phyloP scores from a whole-genome alignment of 2,797 vertebrate species.

The Selene dorsalis region DNA sequence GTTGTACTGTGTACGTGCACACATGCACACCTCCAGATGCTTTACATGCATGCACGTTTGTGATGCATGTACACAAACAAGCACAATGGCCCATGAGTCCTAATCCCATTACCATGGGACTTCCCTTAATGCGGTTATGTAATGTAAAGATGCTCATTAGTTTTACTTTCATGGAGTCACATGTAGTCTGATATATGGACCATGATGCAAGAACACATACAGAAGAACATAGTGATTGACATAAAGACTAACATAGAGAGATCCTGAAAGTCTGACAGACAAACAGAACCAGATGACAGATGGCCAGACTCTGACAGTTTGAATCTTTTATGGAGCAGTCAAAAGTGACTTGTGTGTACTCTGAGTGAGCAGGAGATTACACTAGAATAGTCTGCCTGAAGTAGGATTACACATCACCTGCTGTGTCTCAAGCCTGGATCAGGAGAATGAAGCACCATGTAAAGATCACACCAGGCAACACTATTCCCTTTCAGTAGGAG shows the following conservation, averaged over 20 bases:
- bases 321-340: constrained; percentile 66
- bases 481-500: constrained; percentile 51
- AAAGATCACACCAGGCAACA: constrained; percentile 52
- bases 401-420: constrained; percentile 77
- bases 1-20: not conserved
- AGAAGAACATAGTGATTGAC: constrained; percentile 29
- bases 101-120: constrained; percentile 56
- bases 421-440: constrained; percentile 71
- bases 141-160: constrained; percentile 53
- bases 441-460: constrained; percentile 57
- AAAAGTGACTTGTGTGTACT: constrained; percentile 73
- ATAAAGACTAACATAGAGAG: constrained; percentile 52
- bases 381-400: constrained; percentile 69
- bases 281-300: constrained; percentile 72
- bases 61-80: constrained; percentile 26
- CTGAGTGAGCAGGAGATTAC: constrained; percentile 72
- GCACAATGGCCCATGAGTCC: constrained; percentile 9
- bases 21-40: not conserved
- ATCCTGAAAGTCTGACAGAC: constrained; percentile 55
- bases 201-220: constrained; percentile 33
- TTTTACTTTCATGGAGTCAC: constrained; percentile 46
- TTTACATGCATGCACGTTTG: not conserved
- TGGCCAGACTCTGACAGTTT: constrained; percentile 66
- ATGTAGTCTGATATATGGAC: constrained; percentile 29
- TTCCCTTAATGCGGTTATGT: constrained; percentile 61